Conservation (phyloP, 2,888 invertebrate species). For the Apamea sordens region DNA sequence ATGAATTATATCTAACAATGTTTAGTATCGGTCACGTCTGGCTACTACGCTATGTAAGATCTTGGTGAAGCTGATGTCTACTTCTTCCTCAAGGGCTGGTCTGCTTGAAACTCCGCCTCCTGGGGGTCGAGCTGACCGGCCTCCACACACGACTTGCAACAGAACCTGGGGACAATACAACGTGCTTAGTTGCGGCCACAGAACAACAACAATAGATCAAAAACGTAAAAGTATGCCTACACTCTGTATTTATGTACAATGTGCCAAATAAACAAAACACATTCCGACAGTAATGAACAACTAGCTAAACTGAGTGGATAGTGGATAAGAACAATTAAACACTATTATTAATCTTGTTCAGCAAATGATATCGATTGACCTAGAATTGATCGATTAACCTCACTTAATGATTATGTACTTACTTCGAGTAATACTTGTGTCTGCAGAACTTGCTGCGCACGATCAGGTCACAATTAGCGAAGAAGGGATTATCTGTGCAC, state of each 20-base stretch:
- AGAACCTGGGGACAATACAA: slow-evolving; percentile 91
- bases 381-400: slow-evolving; percentile 43
- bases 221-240: too few species aligned
- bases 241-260: background rate
- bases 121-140: slow-evolving; percentile 93
- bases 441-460: slow-evolving; percentile 95
- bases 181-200: background rate
- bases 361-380: slow-evolving; percentile 40
- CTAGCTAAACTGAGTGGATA: slow-evolving; percentile 1
- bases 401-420: slow-evolving; percentile 66
- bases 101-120: slow-evolving; percentile 76
- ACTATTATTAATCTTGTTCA: slow-evolving; percentile 26
- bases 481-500: slow-evolving; percentile 96
- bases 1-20: slow-evolving; percentile 5
- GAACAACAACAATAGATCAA: background rate
- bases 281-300: slow-evolving; percentile 1
- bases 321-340: slow-evolving; percentile 22
- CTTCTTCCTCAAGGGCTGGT: slow-evolving; percentile 75
- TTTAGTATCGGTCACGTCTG: slow-evolving; percentile 51
- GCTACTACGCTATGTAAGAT: slow-evolving; percentile 46
- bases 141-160: slow-evolving; percentile 97
- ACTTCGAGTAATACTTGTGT: slow-evolving; percentile 97
- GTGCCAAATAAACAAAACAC: background rate
- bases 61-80: slow-evolving; percentile 60
- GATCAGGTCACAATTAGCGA: slow-evolving; percentile 97